These are phyloP conservation scores for Drosophila elegans DNA, from an alignment of 1,140 invertebrate genomes.

Conservation along the genomic window DNA sequence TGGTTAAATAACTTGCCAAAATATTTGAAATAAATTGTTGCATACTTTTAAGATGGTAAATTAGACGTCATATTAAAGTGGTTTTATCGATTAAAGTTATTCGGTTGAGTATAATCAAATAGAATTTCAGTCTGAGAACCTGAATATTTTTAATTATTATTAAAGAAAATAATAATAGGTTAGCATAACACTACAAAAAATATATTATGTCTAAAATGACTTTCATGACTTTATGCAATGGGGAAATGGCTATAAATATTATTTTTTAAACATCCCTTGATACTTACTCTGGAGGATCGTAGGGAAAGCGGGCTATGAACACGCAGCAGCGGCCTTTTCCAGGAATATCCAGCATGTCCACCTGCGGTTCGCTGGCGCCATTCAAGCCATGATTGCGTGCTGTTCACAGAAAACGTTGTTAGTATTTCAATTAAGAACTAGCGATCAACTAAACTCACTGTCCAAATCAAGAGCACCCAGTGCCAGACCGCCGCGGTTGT, in stretches of 20 bases:
- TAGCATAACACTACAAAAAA: too few species aligned
- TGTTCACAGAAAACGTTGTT: not conserved
- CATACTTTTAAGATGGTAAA: not conserved
- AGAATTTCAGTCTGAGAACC: too few species aligned
- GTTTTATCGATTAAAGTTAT: too few species aligned
- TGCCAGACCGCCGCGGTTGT: slow-evolving; percentile 86
- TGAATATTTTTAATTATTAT: too few species aligned
- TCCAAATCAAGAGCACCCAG: slow-evolving; percentile 86
- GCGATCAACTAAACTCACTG: slow-evolving; percentile 80
- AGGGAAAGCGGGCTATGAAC: slow-evolving; percentile 96
- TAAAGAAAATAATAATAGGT: too few species aligned
- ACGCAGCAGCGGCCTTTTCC: slow-evolving; percentile 96
- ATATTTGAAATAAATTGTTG: not conserved
- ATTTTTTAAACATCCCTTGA: not conserved
- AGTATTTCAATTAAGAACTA: not conserved
- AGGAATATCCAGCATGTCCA: slow-evolving; percentile 96
- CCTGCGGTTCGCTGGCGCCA: slow-evolving; percentile 86
- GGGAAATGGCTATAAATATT: slow-evolving; percentile 2
- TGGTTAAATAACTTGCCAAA: not conserved
- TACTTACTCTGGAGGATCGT: slow-evolving; percentile 93
- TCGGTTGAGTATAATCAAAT: too few species aligned
- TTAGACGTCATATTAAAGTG: too few species aligned
- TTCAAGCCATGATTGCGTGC: slow-evolving; percentile 77
- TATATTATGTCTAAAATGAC: not conserved
- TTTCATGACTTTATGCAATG: not conserved